These are phyloP conservation scores for Tragulus kanchil DNA, from an alignment of 2,113 vertebrate genomes.

Conservation along the genomic window DNA sequence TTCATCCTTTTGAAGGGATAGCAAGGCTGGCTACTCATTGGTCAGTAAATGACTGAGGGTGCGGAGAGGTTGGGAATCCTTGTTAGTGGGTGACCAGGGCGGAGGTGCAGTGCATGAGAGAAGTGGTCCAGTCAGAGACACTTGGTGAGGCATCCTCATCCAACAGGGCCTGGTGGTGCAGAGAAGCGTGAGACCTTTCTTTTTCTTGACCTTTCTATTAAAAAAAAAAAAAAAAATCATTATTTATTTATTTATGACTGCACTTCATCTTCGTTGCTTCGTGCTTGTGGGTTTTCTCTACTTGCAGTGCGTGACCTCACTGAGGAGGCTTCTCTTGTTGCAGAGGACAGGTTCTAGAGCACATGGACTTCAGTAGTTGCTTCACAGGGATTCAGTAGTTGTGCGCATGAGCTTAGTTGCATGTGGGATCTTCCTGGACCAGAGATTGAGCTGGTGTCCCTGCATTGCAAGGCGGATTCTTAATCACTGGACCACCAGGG, in stretches of 20 bases:
- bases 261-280: not conserved
- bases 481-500: not conserved
- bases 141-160: not conserved
- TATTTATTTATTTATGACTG: not conserved
- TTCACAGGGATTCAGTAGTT: fast-evolving
- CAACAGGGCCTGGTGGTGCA: not conserved
- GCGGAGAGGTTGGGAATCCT: not conserved
- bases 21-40: not conserved
- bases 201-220: not conserved
- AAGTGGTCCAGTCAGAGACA: not conserved
- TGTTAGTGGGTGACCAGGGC: not conserved
- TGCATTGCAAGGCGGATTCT: not conserved
- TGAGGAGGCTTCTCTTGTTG: not conserved
- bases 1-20: no score
- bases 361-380: not conserved
- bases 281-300: not conserved
- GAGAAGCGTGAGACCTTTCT: not conserved
- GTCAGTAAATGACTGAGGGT: not conserved
- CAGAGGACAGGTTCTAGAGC: not conserved
- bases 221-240: not conserved
- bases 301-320: not conserved
- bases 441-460: not conserved
- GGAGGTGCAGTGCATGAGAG: not conserved
- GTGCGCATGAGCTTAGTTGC: not conserved
- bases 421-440: not conserved